Evolutionary conservation across 2,888 invertebrate species (phyloP).

Genomic region (Orthonevra nobilis): DNA sequence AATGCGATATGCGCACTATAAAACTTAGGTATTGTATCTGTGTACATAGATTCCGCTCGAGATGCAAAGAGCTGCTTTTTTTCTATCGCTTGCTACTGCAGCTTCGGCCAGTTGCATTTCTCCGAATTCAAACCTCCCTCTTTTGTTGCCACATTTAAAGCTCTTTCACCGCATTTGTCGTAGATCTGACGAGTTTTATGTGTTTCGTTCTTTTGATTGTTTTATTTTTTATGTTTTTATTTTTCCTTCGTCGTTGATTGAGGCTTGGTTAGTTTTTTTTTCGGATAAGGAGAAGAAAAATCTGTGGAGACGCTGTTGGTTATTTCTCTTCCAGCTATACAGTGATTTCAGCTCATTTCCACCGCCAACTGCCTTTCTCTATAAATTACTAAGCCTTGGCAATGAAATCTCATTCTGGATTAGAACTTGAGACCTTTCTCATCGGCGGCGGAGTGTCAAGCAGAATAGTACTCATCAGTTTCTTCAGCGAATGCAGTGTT

Average conservation of each 20-base stretch:
- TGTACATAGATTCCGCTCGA: slow-evolving; percentile 43
- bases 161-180: slow-evolving; percentile 50
- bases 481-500: slow-evolving; percentile 15
- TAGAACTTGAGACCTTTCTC: slow-evolving; percentile 79
- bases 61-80: slow-evolving; percentile 59
- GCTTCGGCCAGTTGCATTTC: slow-evolving; percentile 40
- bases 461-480: slow-evolving; percentile 17
- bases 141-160: slow-evolving; percentile 57
- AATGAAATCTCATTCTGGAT: slow-evolving; percentile 80
- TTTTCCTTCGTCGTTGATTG: slow-evolving; percentile 41
- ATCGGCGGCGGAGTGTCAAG: slow-evolving; percentile 71
- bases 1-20: slow-evolving; percentile 46
- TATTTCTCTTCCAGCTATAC: slow-evolving; percentile 58
- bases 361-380: slow-evolving; percentile 79
- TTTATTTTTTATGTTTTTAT: slow-evolving; percentile 25
- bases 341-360: slow-evolving; percentile 56
- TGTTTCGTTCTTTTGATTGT: slow-evolving; percentile 34
- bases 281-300: slow-evolving; percentile 46
- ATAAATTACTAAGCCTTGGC: slow-evolving; percentile 80
- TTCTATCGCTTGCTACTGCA: slow-evolving; percentile 16
- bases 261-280: slow-evolving; percentile 25
- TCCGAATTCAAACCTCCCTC: slow-evolving; percentile 52
- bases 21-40: slow-evolving; percentile 25
- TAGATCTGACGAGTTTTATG: slow-evolving; percentile 57
- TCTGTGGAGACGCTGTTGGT: slow-evolving; percentile 44